Evolutionary conservation across 1,140 invertebrate genomes (phyloP), one percentile per base, ranked within the genome.

Genomic region (Gryllus bimaculatus): DNA sequence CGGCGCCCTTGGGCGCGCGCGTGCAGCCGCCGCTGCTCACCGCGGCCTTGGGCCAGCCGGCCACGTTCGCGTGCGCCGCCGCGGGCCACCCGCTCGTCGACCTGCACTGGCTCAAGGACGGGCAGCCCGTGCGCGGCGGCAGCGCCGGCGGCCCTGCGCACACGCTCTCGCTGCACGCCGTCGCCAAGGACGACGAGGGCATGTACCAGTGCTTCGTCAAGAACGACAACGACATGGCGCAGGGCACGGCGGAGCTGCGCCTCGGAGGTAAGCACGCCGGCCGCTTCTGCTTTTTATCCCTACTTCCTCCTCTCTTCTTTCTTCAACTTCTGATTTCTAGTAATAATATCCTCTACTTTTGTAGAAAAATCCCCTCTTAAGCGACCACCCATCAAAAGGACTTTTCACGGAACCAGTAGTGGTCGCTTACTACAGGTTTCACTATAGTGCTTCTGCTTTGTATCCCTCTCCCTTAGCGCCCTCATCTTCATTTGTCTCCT

Each of bases 201-300:
- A 89, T 89, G 85, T 89, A 89, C 81, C 89, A 89, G 80, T 89
- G 89, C 81, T 84, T 89, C 73, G 86, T 87, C 6, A 83, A 81
- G 26, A 87, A 87, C 79, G 85, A 86, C 15, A 79, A 84, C 39
- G 86, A 88, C 73, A 84, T 84, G 49, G 85, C 85, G 0, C 88
- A 89, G 81, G 88, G 85, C 10, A 84, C 86, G 0, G 84, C 85
- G 13, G 87, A 89, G 81, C 83, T 89, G 2, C 80, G 84, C 8
- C 84, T 89, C 47, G 88, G 88, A 84, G 88, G 88, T 89, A 83
- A 83, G 82, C 76, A 66, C 66, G 75, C 48, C 73, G 15, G 1
- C 26, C 26, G 26, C 26, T 39, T 39, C 1, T 5, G 26, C 26
- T 1, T 39, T 39, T 39, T 39, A n/a, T n/a, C n/a, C n/a, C n/a